A percentile compares a stretch with the other conserved stretches of the same genome.
Conservation (phyloP, 2,113 vertebrate species). For the Irena cyanogastra region DNA sequence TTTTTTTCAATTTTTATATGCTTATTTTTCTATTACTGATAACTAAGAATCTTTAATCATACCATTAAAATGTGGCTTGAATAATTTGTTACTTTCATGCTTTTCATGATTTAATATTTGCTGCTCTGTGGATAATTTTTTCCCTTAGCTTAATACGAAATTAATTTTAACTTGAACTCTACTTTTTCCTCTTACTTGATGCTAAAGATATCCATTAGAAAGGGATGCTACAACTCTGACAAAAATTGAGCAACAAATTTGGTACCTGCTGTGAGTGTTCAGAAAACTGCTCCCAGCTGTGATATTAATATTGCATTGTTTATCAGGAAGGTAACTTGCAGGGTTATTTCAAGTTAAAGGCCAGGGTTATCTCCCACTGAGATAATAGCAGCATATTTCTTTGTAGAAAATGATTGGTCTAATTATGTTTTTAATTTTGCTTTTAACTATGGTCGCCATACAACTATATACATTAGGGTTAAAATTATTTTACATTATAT, state of each 20-base stretch:
- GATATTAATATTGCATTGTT: conserved; percentile 76
- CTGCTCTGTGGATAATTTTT: neutral
- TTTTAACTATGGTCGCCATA: neutral
- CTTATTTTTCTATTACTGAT: neutral
- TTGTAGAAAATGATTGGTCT: conserved; percentile 41
- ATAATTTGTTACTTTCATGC: neutral
- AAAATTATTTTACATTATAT: neutral
- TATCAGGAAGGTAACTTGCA: conserved; percentile 68
- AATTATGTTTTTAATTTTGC: conserved; percentile 56
- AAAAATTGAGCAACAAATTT: conserved; percentile 57
- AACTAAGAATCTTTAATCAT: neutral
- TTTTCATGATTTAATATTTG: neutral
- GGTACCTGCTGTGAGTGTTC: conserved; percentile 64
- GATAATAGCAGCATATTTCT: conserved; percentile 48
- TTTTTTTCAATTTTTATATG: neutral
- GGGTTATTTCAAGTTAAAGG: conserved; percentile 67
- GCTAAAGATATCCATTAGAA: conserved; percentile 28
- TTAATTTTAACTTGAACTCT: conserved; percentile 29
- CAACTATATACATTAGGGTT: neutral
- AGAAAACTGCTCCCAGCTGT: conserved; percentile 55
- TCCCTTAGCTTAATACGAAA: neutral
- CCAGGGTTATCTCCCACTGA: conserved; percentile 52
- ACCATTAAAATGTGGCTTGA: neutral
- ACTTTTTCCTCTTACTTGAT: conserved; percentile 24
- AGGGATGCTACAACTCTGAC: conserved; percentile 35